A percentile compares a stretch with the other conserved stretches of the same genome.
Conservation (phyloP, 2,113 vertebrate species). For the Rhombomys opimus region DNA sequence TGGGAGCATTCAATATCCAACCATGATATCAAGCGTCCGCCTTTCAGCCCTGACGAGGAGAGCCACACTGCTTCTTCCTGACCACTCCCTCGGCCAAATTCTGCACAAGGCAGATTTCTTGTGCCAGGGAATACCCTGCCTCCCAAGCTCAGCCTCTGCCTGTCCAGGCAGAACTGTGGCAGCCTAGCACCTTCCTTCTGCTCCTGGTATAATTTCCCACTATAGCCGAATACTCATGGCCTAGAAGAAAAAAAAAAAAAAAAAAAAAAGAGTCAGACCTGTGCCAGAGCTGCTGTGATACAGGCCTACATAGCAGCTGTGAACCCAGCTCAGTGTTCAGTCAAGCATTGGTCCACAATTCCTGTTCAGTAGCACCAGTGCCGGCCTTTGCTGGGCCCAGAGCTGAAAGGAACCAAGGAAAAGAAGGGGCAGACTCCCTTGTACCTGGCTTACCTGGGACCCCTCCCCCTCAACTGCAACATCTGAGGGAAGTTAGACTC, state of each 20-base stretch:
- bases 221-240: neutral
- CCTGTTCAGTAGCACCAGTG: neutral
- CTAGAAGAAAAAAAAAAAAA: neutral
- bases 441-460: neutral
- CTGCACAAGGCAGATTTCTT: neutral
- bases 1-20: neutral
- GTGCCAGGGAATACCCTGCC: neutral
- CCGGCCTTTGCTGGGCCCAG: neutral
- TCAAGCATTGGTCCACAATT: neutral
- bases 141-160: neutral
- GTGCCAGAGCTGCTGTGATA: neutral
- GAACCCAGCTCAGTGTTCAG: neutral
- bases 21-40: neutral
- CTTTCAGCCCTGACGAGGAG: neutral
- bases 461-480: too few relatives aligned
- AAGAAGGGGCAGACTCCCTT: neutral
- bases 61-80: neutral
- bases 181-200: neutral
- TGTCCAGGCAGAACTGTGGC: neutral
- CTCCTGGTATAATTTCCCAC: too few relatives aligned
- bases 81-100: neutral
- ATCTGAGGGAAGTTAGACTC: neutral
- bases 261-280: neutral
- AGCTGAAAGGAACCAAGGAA: neutral
- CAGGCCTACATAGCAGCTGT: neutral